A percentile compares a stretch with the other conserved stretches of the same genome.
These are phyloP conservation scores for Pseudopodoces humilis DNA, from an alignment of 2,113 vertebrate genomes.

Conservation along the genomic window DNA sequence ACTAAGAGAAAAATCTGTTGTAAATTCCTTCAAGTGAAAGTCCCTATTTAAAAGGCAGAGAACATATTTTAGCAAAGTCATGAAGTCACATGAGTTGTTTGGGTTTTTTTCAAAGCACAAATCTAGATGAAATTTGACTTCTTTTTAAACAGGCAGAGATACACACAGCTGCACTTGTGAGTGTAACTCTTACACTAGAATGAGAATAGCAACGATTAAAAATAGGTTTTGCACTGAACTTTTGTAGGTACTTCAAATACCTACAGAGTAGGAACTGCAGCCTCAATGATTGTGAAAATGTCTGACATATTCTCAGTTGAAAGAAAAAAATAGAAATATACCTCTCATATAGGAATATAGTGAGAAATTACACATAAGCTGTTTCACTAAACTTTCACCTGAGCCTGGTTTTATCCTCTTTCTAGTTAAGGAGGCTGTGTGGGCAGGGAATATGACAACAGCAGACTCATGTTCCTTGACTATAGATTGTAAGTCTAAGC, in stretches of 20 bases:
- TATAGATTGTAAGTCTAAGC: neutral
- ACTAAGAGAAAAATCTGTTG: conserved; percentile 10
- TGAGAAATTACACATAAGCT: neutral
- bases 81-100: neutral
- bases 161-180: neutral
- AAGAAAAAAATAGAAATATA: neutral
- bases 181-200: neutral
- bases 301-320: neutral
- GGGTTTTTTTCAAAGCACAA: conserved; percentile 7
- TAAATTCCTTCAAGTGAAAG: conserved; percentile 41
- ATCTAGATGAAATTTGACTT: neutral
- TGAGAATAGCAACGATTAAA: neutral
- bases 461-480: neutral
- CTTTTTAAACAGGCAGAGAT: neutral
- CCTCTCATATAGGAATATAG: neutral
- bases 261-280: neutral
- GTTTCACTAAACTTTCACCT: neutral
- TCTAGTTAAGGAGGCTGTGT: neutral
- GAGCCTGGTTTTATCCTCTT: neutral
- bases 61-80: conserved; percentile 14
- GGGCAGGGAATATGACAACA: neutral
- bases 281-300: neutral
- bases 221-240: neutral
- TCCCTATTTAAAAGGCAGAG: neutral
- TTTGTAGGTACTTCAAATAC: neutral